Conservation (phyloP, 2,797 vertebrate species). For the Sternotherus odoratus region DNA sequence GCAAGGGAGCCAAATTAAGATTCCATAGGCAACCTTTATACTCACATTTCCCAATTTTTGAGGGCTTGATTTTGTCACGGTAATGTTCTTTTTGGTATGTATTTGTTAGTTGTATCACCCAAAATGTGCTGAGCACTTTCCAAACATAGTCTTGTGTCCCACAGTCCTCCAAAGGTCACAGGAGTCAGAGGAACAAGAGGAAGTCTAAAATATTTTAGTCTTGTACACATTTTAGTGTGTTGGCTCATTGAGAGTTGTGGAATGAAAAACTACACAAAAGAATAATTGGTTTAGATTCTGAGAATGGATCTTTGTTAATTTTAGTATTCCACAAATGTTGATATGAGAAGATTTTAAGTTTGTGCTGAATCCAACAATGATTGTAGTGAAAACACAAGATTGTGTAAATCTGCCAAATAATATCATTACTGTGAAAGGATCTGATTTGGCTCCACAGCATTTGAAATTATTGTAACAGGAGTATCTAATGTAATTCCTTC, state of each 20-base stretch:
- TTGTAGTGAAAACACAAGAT: background rate
- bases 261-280: background rate
- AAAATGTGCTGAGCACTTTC: background rate
- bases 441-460: background rate
- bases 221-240: constrained; percentile 3
- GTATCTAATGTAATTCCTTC: background rate
- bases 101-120: background rate
- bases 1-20: background rate
- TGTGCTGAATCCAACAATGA: background rate
- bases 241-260: background rate
- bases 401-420: background rate
- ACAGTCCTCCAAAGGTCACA: background rate
- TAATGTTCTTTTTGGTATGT: background rate
- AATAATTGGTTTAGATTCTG: background rate
- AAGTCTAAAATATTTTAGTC: background rate
- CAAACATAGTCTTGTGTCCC: background rate
- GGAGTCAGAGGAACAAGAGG: background rate
- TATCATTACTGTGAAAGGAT: background rate
- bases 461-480: background rate
- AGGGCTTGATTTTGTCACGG: background rate
- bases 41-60: background rate
- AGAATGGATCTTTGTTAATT: background rate
- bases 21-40: background rate
- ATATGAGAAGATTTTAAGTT: background rate
- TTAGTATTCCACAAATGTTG: background rate